phyloP scores from a whole-genome alignment of 2,113 vertebrate genomes.

The Sapayoa aenigma region DNA sequence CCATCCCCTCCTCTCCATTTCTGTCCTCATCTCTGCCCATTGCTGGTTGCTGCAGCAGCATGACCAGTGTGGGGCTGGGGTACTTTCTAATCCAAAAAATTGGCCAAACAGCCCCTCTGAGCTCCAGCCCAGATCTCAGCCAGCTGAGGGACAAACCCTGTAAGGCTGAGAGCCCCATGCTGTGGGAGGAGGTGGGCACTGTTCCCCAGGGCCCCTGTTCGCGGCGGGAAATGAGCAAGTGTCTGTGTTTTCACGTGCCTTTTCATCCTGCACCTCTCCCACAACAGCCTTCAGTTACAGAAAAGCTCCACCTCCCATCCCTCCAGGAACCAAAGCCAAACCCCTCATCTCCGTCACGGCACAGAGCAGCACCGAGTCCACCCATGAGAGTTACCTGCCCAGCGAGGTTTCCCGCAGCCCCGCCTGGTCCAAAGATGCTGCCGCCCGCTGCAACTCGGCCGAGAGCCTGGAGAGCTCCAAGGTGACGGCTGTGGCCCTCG shows the following conservation, averaged over 20 bases:
- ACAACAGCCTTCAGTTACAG: constrained; percentile 91
- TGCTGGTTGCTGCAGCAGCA: not conserved
- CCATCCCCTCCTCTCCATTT: not conserved
- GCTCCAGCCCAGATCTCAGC: not conserved
- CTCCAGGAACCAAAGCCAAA: constrained; percentile 93
- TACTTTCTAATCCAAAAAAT: not conserved
- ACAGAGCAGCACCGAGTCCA: constrained; percentile 97
- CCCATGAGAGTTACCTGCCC: constrained; percentile 90
- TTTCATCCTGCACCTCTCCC: constrained; percentile 27
- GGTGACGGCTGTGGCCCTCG: constrained; percentile 75
- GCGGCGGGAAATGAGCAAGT: constrained; percentile 10
- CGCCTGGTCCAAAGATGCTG: constrained; percentile 74
- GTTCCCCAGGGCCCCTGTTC: not conserved
- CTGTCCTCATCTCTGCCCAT: not conserved
- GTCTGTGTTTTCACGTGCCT: constrained; percentile 47
- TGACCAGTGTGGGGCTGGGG: not conserved
- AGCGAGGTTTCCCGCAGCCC: constrained; percentile 73
- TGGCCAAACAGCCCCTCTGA: not conserved
- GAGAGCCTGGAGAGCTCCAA: constrained; percentile 84
- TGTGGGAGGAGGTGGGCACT: not conserved
- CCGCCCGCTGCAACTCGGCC: constrained; percentile 89
- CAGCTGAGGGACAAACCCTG: not conserved
- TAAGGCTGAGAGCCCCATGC: accelerated
- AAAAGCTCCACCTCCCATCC: constrained; percentile 95
- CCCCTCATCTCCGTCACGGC: constrained; percentile 94